Percentiles rank a stretch among this genome's conserved stretches.
Evolutionary conservation across 2,797 vertebrate genomes (phyloP).

Genomic region (Sebastes itinus): DNA sequence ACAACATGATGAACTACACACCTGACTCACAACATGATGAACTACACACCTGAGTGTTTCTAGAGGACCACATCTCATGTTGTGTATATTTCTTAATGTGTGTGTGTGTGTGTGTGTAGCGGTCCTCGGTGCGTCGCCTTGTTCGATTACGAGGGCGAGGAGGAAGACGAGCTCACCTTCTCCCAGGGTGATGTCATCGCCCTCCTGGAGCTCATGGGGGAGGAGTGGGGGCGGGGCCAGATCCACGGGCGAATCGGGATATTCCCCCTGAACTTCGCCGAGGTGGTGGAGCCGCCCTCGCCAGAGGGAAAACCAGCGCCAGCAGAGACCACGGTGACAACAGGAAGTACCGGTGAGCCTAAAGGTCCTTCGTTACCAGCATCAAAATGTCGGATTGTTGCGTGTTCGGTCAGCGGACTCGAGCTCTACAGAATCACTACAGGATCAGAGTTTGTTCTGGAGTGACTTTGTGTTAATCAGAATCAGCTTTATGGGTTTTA

Average conservation of each 20-base stretch:
- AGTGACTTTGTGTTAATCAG: too few relatives aligned
- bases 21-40: too few relatives aligned
- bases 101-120: conserved; percentile 7
- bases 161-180: conserved; percentile 92
- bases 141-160: conserved; percentile 91
- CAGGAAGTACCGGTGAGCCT: neutral
- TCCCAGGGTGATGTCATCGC: conserved; percentile 89
- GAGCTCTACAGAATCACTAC: rapidly evolving
- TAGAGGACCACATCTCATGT: too few relatives aligned
- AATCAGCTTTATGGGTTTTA: rapidly evolving
- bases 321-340: rapidly evolving
- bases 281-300: conserved; percentile 81
- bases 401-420: rapidly evolving
- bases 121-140: conserved; percentile 85
- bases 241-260: conserved; percentile 84
- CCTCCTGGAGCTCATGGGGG: conserved; percentile 86
- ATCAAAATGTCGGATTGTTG: rapidly evolving
- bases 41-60: too few relatives aligned
- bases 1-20: too few relatives aligned
- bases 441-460: too few relatives aligned
- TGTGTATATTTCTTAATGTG: neutral
- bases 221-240: conserved; percentile 93
- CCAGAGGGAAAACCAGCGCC: rapidly evolving
- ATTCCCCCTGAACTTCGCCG: conserved; percentile 90
- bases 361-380: neutral